Evolutionary conservation across 2,797 vertebrate genomes (phyloP), one percentile per base, ranked within the genome.

Genomic region (Gymnodraco acuticeps): DNA sequence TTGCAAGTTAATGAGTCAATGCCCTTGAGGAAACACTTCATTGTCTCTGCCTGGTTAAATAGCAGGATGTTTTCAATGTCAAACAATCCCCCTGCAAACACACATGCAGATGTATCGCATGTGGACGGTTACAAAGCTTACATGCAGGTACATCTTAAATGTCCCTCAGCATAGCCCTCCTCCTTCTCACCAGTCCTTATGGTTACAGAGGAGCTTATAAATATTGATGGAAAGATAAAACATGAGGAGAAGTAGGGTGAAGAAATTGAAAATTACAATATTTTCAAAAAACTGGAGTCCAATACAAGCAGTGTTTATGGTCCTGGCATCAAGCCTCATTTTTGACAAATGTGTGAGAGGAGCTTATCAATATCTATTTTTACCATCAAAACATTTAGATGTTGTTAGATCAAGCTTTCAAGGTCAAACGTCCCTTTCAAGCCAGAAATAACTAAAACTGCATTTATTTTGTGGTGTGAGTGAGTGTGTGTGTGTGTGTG

Each of bases 181-280:
- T 6, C 61, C 33, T 33, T 33, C 50, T 54, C 13, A 53, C 42
- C 69, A 80, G 38, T 64, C 73, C 64, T 83, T 81, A 71, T 65
- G 64, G 80, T 70, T 82, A 79, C 75, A 77, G 70, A 51, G 62
- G 38, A 54, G 61, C 69, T 86, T 76, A 84, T 86, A 73, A 86
- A 92, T 92, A 90, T 84, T 81, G 78, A 89, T 84, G 60, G 50
- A 46, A 50, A 68, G 73, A 85, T 87, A 80, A 86, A 85, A 85
- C 20, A 84, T 82, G 70, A 82, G 64, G 56, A 78, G 64, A 74
- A 59, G 63, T 8, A 23, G 64, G 74, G 72, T 19, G 73, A 62
- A 74, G 79, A 70, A 69, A 88, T 70, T 73, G 69, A 87, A 80
- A 77, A 75, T 56, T 48, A 64, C 38, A 50, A 80, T 78, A 87